Base-by-base conservation (phyloP, 2,113 vertebrate species). In the Phaethon lepturus region DNA sequence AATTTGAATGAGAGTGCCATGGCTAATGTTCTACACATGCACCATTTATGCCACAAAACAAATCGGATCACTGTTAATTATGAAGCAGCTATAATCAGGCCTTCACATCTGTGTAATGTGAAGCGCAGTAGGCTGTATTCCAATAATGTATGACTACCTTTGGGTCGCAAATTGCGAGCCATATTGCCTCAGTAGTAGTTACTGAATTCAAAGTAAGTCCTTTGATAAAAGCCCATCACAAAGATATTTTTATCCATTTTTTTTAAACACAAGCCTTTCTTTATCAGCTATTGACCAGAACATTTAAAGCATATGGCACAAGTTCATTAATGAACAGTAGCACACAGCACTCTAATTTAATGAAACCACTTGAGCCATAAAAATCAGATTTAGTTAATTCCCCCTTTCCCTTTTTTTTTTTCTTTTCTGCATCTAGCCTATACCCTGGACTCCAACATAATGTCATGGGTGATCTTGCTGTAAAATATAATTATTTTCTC, bases 21-120 rank as follows among this genome's bases (percentile, higher is more conserved):
- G 98, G 98, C 98, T 99, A 99, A 99, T 99, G 99, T 99, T 99
- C 98, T 99, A 99, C 99, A 99, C 99, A 99, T 99, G 99, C 99
- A 99, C 99, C 99, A 99, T 99, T 99, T 99, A 99, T 99, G 98
- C 99, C 99, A 99, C 99, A 99, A 99, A 99, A 99, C 99, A 99
- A 99, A 99, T 99, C 99, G 99, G 99, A 99, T 99, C 99, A 99
- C 99, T 99, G 99, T 99, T 99, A 99, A 99, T 99, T 99, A 99
- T 98, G 98, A 98, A 99, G 98, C 98, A 98, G 98, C 99, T 99
- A 98, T 99, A 99, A 99, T 99, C 99, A 99, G 99, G 98, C 98
- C 98, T 98, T 98, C 98, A 99, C 98, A 98, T 98, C 98, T 98
- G 98, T 98, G 98, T 98, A 98, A 99, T 98, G 99, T 98, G 98